Evolutionary conservation across 2,888 invertebrate species (phyloP), one percentile per base, ranked within the genome.

Genomic region (Coleophora deauratella): DNA sequence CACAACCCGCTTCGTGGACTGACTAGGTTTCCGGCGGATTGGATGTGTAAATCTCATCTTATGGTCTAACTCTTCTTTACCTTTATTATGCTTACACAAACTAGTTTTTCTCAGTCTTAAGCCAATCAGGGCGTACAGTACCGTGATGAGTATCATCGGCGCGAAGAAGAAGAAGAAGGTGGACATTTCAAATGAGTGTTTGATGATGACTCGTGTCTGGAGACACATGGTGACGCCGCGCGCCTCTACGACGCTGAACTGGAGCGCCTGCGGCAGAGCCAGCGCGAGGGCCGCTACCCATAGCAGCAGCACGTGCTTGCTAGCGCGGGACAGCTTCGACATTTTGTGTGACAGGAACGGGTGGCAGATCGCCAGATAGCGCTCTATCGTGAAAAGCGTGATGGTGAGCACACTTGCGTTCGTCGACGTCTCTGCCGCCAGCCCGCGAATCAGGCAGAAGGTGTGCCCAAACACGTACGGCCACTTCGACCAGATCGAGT

Each of bases 291-390:
- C 92, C 1, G 91, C 77, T 39, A 93, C 64, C 97, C 97, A 98
- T 48, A 97, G 90, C 33, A 90, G 76, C 14, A 94, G 70, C 33
- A 97, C 93, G 55, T 94, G 90, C 63, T 92, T 93, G 42, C 94
- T 87, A 9, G 95, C 96, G 27, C 97, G 87, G 11, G 94, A 92
- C 33, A 97, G 78, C 60, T 95, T 95, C 3, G 96, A 95, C 91
- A 95, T 93, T 46, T 94, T 94, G 65, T 96, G 96, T 3, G 89
- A 88, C 30, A 88, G 66, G 54, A 90, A 89, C 1, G 89, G 89
- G 54, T 89, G 88, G 51, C 89, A 89, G 46, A 90, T 89, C 9
- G 89, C 89, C 45, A 89, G 71, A 52, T 90, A 89, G 44, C 89
- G 86, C 67, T 96, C 96, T 32, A 93, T 89, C 0, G 95, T 96